Evolutionary conservation across 2,888 invertebrate species (phyloP).

Genomic region (Poecilobothrus nobilitatus): DNA sequence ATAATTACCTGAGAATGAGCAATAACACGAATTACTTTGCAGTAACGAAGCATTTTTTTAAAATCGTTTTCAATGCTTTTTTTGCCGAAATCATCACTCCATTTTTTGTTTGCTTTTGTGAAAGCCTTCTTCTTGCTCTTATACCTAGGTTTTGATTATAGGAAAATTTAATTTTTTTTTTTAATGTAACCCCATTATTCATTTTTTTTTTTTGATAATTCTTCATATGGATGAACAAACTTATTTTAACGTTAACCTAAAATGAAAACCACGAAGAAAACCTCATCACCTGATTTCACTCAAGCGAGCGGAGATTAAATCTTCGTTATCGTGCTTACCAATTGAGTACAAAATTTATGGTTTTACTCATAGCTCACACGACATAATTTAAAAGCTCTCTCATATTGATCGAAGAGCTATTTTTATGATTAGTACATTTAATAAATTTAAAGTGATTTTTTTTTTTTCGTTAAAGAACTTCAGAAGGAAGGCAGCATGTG

Average conservation of each 20-base stretch:
- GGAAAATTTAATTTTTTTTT: neutral
- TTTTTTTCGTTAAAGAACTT: slow-evolving; percentile 22
- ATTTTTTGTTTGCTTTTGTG: slow-evolving; percentile 95
- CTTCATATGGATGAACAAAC: neutral
- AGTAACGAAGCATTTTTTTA: slow-evolving; percentile 96
- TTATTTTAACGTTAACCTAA: slow-evolving; percentile 9
- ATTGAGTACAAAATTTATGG: slow-evolving; percentile 19
- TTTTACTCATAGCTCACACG: slow-evolving; percentile 39
- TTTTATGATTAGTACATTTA: slow-evolving; percentile 21
- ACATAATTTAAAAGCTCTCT: slow-evolving; percentile 51
- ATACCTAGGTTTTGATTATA: slow-evolving; percentile 61
- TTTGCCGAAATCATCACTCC: slow-evolving; percentile 94
- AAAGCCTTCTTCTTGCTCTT: slow-evolving; percentile 99
- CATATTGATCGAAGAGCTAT: slow-evolving; percentile 60
- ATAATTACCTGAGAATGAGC: slow-evolving; percentile 87
- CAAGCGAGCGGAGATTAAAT: slow-evolving; percentile 58
- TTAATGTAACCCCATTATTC: neutral
- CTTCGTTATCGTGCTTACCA: slow-evolving; percentile 41
- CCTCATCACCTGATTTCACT: slow-evolving; percentile 50
- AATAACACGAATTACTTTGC: slow-evolving; percentile 91
- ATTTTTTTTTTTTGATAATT: neutral
- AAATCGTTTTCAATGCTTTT: slow-evolving; percentile 96
- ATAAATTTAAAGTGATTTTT: neutral
- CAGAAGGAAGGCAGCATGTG: slow-evolving; percentile 40
- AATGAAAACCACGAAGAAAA: slow-evolving; percentile 47